A percentile compares a stretch with the other conserved stretches of the same genome.
Conservation (phyloP, 2,113 vertebrate genomes). For the Lynx canadensis region DNA sequence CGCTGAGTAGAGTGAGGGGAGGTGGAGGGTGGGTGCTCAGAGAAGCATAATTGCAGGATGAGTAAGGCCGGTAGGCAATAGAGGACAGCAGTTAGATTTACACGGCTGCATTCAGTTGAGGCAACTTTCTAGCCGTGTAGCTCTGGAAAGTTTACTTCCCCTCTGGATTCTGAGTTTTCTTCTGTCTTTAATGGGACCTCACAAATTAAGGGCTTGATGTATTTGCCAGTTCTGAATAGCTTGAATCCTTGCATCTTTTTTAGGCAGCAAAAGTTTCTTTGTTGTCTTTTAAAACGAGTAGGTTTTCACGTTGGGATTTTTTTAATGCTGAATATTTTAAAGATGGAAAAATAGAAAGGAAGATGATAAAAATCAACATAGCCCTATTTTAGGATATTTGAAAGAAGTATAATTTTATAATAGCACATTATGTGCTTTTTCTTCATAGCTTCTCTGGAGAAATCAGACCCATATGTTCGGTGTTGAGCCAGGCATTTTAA, state of each 20-base stretch:
- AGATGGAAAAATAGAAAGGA: neutral
- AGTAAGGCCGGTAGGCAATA: neutral
- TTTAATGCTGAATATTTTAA: neutral
- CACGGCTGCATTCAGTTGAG: neutral
- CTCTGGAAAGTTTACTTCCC: neutral
- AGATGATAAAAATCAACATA: conserved; percentile 31
- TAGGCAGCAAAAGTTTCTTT: neutral
- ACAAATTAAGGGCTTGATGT: neutral
- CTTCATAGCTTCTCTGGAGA: neutral
- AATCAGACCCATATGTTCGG: neutral
- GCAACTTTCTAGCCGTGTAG: neutral
- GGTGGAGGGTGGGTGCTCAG: neutral
- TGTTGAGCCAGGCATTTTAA: conserved; percentile 3
- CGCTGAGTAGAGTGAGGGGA: neutral
- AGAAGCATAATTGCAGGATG: neutral
- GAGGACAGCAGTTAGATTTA: neutral
- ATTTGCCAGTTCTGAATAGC: neutral
- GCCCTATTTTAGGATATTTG: neutral
- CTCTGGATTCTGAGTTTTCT: neutral
- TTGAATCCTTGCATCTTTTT: conserved; percentile 14
- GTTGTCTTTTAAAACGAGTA: neutral
- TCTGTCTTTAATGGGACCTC: neutral
- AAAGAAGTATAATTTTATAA: neutral
- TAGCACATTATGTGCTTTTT: neutral
- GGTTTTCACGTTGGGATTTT: neutral